Evolutionary conservation across 37 sponge, comb jelly and placozoan species (phyloP), one percentile per base, ranked within the genome.

Genomic region (Agelas oroides): DNA sequence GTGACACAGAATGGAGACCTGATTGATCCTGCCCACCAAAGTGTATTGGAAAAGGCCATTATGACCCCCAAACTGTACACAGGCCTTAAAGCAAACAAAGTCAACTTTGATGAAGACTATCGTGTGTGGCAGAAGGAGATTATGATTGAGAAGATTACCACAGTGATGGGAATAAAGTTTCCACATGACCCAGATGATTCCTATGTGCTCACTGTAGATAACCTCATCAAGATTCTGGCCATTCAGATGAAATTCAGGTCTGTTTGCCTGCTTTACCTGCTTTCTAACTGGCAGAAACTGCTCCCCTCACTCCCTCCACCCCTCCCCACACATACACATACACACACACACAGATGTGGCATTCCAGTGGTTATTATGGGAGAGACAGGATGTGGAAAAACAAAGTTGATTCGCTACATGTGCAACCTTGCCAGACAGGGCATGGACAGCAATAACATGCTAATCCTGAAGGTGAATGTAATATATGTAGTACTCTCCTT

Each of bases 231-330:
- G 70, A 95, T 95, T 32, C 53, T 95, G 59, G 95, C 95, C 72
- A 97, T 97, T 66, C 95, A 94, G 54, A 97, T 94, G 95, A 77
- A 94, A 70, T 92, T 97, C 90, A 84, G 93, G 84, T 84, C 11
- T 14, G 75, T 46, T 8, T 46, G 46, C 8, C 46, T 46, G 46
- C n/a, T n/a, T n/a, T n/a, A n/a, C n/a, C n/a, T n/a, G n/a, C n/a
- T n/a, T n/a, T n/a, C n/a, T n/a, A n/a, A n/a, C n/a, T n/a, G n/a
- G n/a, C n/a, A n/a, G n/a, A n/a, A n/a, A n/a, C n/a, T n/a, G n/a
- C n/a, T n/a, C n/a, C n/a, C n/a, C n/a, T n/a, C n/a, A n/a, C n/a
- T n/a, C n/a, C n/a, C n/a, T n/a, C n/a, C n/a, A n/a, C n/a, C n/a
- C n/a, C n/a, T n/a, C n/a, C n/a, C n/a, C n/a, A n/a, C n/a, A n/a